Conservation (phyloP, 2,888 invertebrate genomes). For the Drosophila dives region DNA sequence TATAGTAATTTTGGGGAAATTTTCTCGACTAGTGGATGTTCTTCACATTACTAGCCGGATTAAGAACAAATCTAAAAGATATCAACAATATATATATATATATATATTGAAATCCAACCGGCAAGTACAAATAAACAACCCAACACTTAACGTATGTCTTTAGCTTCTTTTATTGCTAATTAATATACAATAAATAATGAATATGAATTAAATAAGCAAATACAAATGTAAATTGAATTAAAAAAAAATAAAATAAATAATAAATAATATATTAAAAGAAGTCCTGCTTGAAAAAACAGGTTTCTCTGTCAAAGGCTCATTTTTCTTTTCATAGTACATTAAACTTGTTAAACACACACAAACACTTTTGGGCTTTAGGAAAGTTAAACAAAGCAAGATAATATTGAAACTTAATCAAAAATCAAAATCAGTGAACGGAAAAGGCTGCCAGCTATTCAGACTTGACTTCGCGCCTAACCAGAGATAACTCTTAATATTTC, state of each 20-base stretch:
- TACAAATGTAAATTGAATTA: not conserved
- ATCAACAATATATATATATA: not conserved
- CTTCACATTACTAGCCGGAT: not conserved
- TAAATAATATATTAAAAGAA: not conserved
- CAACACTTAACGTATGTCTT: not conserved
- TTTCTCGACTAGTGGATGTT: not conserved
- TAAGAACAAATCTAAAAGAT: not conserved
- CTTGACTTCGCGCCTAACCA: constrained; percentile 27
- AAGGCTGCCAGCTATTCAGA: constrained; percentile 34
- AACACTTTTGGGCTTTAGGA: not conserved
- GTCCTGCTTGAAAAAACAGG: not conserved
- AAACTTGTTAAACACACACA: not conserved
- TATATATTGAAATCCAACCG: not conserved
- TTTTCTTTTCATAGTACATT: not conserved
- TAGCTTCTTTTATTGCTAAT: not conserved
- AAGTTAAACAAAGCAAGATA: constrained; percentile 1
- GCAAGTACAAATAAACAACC: not conserved
- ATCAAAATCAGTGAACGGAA: constrained; percentile 32
- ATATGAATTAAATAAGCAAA: not conserved
- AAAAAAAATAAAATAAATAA: not conserved
- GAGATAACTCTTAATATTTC: constrained; percentile 42
- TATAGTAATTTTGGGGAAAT: not conserved
- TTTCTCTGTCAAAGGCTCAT: not conserved
- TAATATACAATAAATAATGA: not conserved
- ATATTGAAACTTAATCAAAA: constrained; percentile 26